Evolutionary conservation across 2,113 vertebrate genomes (phyloP).

Genomic region (Salvelinus alpinus): DNA sequence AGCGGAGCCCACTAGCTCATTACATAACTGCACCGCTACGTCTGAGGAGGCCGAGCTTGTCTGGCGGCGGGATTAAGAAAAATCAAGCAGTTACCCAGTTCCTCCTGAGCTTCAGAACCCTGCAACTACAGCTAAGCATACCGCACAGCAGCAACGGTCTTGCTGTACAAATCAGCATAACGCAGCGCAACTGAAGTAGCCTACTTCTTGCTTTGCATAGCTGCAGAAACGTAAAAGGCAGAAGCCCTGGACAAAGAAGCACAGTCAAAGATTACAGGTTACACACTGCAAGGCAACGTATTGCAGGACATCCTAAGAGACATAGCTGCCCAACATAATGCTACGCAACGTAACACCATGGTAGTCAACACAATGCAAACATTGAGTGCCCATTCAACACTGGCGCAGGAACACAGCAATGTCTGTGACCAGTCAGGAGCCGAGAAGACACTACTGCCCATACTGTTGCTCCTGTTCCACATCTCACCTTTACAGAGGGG

Average conservation of each 20-base stretch:
- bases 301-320: background rate
- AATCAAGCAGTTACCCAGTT: conserved; percentile 10
- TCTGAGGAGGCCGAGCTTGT: conserved; percentile 31
- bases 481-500: too few species aligned
- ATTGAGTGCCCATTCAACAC: background rate
- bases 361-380: background rate
- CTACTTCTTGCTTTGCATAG: background rate
- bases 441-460: background rate
- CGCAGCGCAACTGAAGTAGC: background rate
- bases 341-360: background rate
- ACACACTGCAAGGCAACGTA: background rate
- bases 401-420: background rate
- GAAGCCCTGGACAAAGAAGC: background rate
- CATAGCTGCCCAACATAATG: background rate
- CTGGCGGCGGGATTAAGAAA: conserved; percentile 17
- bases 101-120: background rate
- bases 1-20: conserved; percentile 53
- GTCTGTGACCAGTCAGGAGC: background rate
- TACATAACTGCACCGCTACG: conserved; percentile 58
- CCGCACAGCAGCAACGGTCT: background rate
- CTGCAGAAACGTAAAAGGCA: too few species aligned
- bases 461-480: background rate
- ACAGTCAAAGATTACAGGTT: background rate
- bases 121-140: background rate
- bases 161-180: background rate